These are phyloP conservation scores for Acrossocheilus wenchowensis DNA, from an alignment of 2,797 vertebrate genomes.

Conservation along the genomic window DNA sequence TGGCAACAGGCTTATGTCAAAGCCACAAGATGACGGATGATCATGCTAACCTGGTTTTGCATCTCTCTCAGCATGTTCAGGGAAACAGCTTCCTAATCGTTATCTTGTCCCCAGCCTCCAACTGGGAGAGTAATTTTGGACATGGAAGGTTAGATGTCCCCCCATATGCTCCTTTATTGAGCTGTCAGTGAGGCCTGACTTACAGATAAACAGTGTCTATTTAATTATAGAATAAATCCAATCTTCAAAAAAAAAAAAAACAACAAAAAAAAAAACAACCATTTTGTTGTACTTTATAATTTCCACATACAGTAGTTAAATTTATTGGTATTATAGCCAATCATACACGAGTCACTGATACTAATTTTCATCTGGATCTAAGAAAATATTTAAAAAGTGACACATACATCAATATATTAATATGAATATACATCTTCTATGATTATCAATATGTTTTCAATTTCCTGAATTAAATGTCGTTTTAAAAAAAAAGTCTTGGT, in stretches of 20 bases:
- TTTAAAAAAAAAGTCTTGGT: background rate
- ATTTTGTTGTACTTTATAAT: background rate
- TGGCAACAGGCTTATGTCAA: conserved; percentile 41
- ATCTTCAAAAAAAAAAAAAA: conserved; percentile 29
- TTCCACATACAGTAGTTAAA: background rate
- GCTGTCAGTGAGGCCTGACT: conserved; percentile 60
- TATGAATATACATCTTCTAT: background rate
- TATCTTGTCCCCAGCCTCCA: conserved; percentile 66
- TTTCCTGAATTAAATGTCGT: background rate
- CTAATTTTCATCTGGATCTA: background rate
- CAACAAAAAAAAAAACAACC: background rate
- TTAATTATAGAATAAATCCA: conserved; percentile 19
- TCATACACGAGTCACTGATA: background rate
- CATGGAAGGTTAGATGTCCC: conserved; percentile 63
- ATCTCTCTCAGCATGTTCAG: conserved; percentile 59
- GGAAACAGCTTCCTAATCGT: conserved; percentile 66
- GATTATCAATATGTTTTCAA: background rate
- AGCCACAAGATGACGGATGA: conserved; percentile 56
- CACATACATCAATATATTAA: background rate
- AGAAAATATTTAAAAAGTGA: background rate
- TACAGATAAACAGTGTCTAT: conserved; percentile 49
- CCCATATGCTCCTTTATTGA: conserved; percentile 69
- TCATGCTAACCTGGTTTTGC: conserved; percentile 55
- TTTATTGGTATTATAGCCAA: background rate
- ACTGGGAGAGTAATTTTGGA: conserved; percentile 64